Percentiles rank a stretch among this genome's conserved stretches.
Conservation (phyloP, 2,113 vertebrate species). For the Irena cyanogastra region DNA sequence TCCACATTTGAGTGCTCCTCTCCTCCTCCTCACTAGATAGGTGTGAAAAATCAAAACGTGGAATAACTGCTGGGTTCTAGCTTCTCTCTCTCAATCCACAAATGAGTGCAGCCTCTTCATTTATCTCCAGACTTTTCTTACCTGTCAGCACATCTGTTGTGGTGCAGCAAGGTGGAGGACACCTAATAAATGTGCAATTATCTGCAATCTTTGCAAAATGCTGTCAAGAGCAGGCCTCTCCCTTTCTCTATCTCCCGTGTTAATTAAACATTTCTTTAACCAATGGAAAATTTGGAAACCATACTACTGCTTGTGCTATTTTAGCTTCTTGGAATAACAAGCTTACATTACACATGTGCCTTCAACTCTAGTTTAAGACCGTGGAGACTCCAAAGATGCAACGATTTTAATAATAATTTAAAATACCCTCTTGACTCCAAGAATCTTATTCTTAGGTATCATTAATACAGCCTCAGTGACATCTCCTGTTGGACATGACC, state of each 20-base stretch:
- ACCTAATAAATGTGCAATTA: background rate
- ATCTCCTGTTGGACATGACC: background rate
- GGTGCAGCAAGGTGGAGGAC: background rate
- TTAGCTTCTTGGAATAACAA: background rate
- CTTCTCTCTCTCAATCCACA: background rate
- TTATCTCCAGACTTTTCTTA: background rate
- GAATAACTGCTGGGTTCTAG: background rate
- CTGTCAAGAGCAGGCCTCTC: background rate
- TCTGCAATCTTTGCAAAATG: background rate
- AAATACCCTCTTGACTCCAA: background rate
- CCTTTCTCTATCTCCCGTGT: background rate
- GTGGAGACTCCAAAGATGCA: background rate
- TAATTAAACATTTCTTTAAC: background rate
- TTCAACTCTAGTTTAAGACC: background rate
- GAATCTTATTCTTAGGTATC: background rate
- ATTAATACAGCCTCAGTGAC: background rate
- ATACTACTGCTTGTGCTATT: background rate
- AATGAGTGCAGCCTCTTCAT: background rate
- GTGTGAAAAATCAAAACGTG: background rate
- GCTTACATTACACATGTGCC: background rate
- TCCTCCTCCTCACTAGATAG: background rate
- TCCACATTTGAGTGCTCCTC: accelerated
- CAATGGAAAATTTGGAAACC: background rate
- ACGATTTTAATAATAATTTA: background rate
- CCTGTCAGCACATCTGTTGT: background rate